Base-by-base conservation (phyloP, 2,113 vertebrate species). In the Microcebus griseorufus region DNA sequence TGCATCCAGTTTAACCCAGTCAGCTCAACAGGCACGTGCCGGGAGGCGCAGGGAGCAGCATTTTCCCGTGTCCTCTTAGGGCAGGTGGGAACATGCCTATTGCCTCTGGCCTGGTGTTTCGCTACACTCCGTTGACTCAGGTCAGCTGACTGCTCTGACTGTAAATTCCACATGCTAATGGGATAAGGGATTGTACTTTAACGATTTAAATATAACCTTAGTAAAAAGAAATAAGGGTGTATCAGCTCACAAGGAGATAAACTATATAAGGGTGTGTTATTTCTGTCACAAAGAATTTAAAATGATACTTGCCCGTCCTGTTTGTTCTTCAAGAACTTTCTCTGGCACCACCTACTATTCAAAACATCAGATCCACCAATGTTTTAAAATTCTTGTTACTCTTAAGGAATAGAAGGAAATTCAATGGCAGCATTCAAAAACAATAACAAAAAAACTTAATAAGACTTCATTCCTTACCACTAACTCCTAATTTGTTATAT, bases 1-100 rank as follows among this genome's bases (percentile, higher is more conserved):
- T 93, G 96, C 97, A 97, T 97, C 97, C 96, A 85, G 95, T 98
- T 98, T 98, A 97, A 97, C 90, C 96, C 90, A 97, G 96, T 95
- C 91, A 95, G 97, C 96, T 88, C 95, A 96, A 95, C 88, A 97
- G 98, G 96, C 97, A 95, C 58, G 62, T n/a, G 81, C 98, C 75
- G 88, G 95, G 94, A 51, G 27, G 13, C 27, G 3, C 17, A 13
- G 9, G 37, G 48, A n/a, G 55, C 17, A 20, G 32, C 64, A 73
- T 93, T 97, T 97, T 94, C 88, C 92, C 90, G 90, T 62, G 90
- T 94, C 96, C 98, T 98, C 97, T 94, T 88, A 95, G 92, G 97
- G 96, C 97, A 92, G 93, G 95, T 97, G 78, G 82, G 42, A 94
- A 96, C 94, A 29, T 23, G 93, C 88, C 76, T 70, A 39, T 88